Evolutionary conservation across 2,113 vertebrate genomes (phyloP).

Genomic region (Strigops habroptila): DNA sequence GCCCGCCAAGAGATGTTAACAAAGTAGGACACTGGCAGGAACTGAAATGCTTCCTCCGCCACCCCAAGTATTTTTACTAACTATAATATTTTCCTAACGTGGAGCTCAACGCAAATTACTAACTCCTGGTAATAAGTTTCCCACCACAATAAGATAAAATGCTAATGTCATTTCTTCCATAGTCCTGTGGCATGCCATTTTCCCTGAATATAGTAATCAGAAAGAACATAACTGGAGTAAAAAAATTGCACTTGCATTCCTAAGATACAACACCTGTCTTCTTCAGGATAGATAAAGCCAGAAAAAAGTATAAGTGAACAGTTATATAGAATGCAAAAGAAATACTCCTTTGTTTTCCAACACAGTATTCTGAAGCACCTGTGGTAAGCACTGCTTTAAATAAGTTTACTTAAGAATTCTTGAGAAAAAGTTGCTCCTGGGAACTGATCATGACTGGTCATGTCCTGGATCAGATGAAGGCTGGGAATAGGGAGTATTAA

Average conservation of each 20-base stretch:
- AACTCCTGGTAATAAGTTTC: background rate
- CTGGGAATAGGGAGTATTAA: background rate
- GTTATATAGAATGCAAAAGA: background rate
- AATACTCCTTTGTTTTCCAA: background rate
- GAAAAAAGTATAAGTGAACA: background rate
- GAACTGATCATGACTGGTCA: background rate
- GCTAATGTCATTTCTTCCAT: background rate
- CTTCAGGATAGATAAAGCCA: background rate
- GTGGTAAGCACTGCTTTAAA: background rate
- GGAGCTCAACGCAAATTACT: constrained; percentile 4
- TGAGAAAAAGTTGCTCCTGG: background rate
- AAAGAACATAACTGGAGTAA: background rate
- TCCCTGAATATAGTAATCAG: background rate
- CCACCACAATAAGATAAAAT: background rate
- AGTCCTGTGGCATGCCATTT: background rate
- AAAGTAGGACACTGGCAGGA: background rate
- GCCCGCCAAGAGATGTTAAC: background rate
- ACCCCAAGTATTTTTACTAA: background rate
- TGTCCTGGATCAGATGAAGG: background rate
- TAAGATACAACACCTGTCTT: background rate
- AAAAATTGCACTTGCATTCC: background rate
- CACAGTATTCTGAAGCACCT: background rate
- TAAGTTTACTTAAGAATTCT: background rate
- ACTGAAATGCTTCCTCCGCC: background rate
- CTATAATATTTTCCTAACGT: background rate